Evolutionary conservation across 30 jellyfish, hydroid and myxozoan species (phyloP), one percentile per base, ranked within the genome.

Genomic region (Hydra vulgaris): DNA sequence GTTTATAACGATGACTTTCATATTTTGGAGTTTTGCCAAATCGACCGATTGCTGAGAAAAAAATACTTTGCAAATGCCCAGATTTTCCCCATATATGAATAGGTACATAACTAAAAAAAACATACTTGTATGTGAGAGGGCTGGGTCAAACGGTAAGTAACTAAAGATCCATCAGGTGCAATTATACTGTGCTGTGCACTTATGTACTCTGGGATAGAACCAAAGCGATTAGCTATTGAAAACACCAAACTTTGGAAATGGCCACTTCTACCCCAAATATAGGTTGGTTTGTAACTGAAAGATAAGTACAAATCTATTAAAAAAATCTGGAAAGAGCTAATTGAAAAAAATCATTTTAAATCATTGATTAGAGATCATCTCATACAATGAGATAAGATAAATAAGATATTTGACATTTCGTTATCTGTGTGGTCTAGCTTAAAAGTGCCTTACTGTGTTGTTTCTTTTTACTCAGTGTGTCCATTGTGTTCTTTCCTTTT

Each of bases 211-310:
- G 66, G 79, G 24, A 55, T 73, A 23, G 54, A 56, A 0, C 94
- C 95, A 83, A 84, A 83, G 72, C 98, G 73, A 21, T 96, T 96
- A 76, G 80, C 23, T 25, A 82, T 84, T 26, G 95, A 87, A 87
- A 72, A 94, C 24, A 92, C 27, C 72, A 86, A 52, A 7, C 95
- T 86, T 72, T 92, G 98, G 26, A 92, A 27, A 77, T 92, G 98
- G 7, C 98, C 98, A 84, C 83, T 81, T 69, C 82, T 84, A 18
- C 98, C 98, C 98, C 98, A 92, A 15, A 92, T 75, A 70, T 24
- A 69, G n/a, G 90, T 81, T 25, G 98, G 98, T 7, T 54, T 70
- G 83, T 92, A 92, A 21, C 98, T 92, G 75, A 16, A 83, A 77
- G 54, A 23, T 17, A 17, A 18, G 7, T 0, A 0, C 0, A 69